phyloP scores from a whole-genome alignment of 2,113 vertebrate genomes.

The Perca fluviatilis region DNA sequence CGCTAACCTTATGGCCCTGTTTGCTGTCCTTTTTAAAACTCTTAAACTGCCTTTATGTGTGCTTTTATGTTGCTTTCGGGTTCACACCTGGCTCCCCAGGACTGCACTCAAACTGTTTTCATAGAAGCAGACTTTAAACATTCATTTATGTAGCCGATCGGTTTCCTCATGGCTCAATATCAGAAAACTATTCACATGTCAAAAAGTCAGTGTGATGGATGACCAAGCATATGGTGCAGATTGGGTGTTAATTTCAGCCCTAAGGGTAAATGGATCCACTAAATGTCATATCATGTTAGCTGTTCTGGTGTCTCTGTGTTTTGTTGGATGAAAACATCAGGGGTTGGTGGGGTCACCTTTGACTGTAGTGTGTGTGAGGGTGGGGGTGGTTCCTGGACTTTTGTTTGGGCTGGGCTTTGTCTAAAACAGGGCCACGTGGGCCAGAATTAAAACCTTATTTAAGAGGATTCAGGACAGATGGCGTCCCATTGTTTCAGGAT shows the following conservation, averaged over 20 bases:
- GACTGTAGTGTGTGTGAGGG: conserved; percentile 28
- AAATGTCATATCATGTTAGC: conserved; percentile 52
- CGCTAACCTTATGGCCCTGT: background rate
- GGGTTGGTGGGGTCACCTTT: conserved; percentile 30
- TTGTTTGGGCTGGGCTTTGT: conserved; percentile 65
- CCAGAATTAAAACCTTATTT: conserved; percentile 75
- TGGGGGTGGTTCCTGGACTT: conserved; percentile 39
- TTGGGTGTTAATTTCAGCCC: conserved; percentile 68
- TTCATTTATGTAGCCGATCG: conserved; percentile 36
- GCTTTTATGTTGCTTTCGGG: too few species aligned
- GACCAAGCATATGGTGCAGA: conserved; percentile 57
- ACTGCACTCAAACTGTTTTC: background rate
- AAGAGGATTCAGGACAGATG: conserved; percentile 84
- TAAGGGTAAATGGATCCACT: conserved; percentile 40
- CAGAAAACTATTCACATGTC: conserved; percentile 37
- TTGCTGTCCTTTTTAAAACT: background rate
- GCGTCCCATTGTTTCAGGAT: conserved; percentile 76
- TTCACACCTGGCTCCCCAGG: background rate
- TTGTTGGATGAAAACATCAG: conserved; percentile 30
- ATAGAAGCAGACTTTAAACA: background rate
- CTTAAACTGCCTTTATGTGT: background rate
- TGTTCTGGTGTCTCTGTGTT: conserved; percentile 32
- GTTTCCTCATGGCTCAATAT: conserved; percentile 28
- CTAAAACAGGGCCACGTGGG: conserved; percentile 71
- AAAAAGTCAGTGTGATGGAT: conserved; percentile 17